Evolutionary conservation across 2,888 invertebrate genomes (phyloP).

Genomic region (Thecocarcelia acutangulata): DNA sequence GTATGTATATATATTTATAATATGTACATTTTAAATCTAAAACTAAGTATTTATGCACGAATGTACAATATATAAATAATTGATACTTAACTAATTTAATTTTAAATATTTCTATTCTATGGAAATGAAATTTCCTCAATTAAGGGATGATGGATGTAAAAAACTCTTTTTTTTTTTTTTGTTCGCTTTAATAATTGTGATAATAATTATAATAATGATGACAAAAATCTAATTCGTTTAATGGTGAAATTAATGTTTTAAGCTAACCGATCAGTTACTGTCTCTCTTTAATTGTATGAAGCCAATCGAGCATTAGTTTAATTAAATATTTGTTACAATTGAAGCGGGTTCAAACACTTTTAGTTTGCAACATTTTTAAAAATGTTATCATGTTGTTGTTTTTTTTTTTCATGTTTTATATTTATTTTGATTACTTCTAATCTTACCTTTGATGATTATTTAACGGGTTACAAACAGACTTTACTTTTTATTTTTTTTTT

Average conservation of each 20-base stretch:
- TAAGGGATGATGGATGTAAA: constrained; percentile 19
- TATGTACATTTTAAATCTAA: constrained; percentile 36
- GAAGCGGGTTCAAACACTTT: constrained; percentile 66
- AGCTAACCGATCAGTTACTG: constrained; percentile 56
- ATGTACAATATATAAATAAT: constrained; percentile 31
- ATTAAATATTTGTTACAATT: constrained; percentile 46
- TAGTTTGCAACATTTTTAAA: too few relatives aligned
- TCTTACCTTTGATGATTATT: constrained; percentile 59
- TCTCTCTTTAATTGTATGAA: constrained; percentile 18
- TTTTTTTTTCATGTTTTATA: too few relatives aligned
- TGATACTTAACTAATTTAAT: constrained; percentile 47
- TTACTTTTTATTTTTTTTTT: constrained; percentile 8
- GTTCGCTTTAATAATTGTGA: not conserved
- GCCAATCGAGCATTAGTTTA: constrained; percentile 38
- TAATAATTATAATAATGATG: constrained; percentile 41
- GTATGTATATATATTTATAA: too few relatives aligned
- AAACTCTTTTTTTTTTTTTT: constrained; percentile 16
- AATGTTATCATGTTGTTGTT: not conserved
- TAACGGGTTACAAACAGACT: constrained; percentile 53
- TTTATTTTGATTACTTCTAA: constrained; percentile 35
- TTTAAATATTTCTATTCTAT: constrained; percentile 58
- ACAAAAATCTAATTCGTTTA: constrained; percentile 62
- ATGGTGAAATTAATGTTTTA: constrained; percentile 54
- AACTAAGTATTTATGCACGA: not conserved
- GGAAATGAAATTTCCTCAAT: constrained; percentile 14